Evolutionary conservation across 2,888 invertebrate genomes (phyloP).

Genomic region (Sminthurinus aureus): DNA sequence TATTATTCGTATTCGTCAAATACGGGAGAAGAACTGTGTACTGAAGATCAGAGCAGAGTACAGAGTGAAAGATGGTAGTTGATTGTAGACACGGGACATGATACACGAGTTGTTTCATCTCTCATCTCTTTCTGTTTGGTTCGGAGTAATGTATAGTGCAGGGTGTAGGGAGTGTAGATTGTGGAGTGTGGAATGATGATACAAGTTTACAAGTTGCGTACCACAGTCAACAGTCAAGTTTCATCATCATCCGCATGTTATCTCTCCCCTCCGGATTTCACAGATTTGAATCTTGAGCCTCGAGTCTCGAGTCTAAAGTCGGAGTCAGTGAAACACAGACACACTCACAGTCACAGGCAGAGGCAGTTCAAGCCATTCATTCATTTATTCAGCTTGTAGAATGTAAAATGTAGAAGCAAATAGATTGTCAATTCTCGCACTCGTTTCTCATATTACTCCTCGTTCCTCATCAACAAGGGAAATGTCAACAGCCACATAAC

Average conservation of each 20-base stretch:
- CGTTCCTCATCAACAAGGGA: background rate
- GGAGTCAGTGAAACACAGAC: too few relatives aligned
- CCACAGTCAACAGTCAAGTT: background rate
- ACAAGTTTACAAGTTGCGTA: too few relatives aligned
- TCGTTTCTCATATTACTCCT: background rate
- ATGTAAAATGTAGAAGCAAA: background rate
- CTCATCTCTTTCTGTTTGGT: background rate
- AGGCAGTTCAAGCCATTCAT: conserved; percentile 23
- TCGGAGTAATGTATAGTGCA: background rate
- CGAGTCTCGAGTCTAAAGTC: too few relatives aligned
- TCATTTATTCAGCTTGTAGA: background rate
- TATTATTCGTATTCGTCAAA: too few relatives aligned
- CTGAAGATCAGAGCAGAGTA: too few relatives aligned
- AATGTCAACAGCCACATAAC: background rate
- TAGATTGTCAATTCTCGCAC: conserved; percentile 1
- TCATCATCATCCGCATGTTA: background rate
- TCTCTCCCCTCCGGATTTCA: conserved; percentile 23
- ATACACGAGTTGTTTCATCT: background rate
- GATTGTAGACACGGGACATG: too few relatives aligned
- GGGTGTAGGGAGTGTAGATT: too few relatives aligned
- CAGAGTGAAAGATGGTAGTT: too few relatives aligned
- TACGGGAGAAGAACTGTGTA: too few relatives aligned
- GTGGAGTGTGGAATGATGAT: too few relatives aligned
- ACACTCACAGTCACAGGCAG: conserved; percentile 2
- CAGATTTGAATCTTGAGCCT: too few relatives aligned